A percentile compares a stretch with the other conserved stretches of the same genome.
These are phyloP conservation scores for Tachystola acroxantha DNA, from an alignment of 2,888 invertebrate genomes.

Conservation along the genomic window DNA sequence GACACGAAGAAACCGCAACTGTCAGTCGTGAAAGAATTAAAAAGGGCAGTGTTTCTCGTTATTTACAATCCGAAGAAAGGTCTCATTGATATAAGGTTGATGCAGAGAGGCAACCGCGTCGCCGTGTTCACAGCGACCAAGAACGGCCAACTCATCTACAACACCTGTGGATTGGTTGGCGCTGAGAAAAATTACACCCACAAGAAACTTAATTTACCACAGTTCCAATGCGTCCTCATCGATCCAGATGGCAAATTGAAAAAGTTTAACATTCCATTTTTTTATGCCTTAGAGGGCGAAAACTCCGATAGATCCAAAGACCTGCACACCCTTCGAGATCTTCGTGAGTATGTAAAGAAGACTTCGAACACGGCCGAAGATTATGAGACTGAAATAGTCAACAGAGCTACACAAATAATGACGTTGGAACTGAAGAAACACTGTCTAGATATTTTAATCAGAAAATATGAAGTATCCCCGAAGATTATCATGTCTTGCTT, in stretches of 20 bases:
- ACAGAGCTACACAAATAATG: constrained; percentile 80
- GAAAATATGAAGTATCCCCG: constrained; percentile 80
- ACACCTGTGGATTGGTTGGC: constrained; percentile 89
- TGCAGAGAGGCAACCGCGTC: constrained; percentile 93
- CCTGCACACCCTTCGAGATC: constrained; percentile 88
- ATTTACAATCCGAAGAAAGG: constrained; percentile 96
- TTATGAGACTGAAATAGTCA: constrained; percentile 70
- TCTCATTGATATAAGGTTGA: constrained; percentile 94
- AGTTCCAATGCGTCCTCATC: constrained; percentile 87
- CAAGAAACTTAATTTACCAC: constrained; percentile 78
- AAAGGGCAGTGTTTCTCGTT: constrained; percentile 88
- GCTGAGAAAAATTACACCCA: constrained; percentile 75
- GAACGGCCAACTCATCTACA: constrained; percentile 87
- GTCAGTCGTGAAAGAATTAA: constrained; percentile 63
- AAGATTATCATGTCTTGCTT: constrained; percentile 75
- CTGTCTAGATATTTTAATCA: constrained; percentile 83
- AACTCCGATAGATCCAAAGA: constrained; percentile 93
- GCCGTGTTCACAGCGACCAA: constrained; percentile 94
- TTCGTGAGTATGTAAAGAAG: constrained; percentile 82
- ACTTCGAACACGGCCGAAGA: constrained; percentile 68
- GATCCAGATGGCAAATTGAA: constrained; percentile 91
- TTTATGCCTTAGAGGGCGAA: constrained; percentile 91
- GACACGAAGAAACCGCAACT: constrained; percentile 62
- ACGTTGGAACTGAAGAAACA: constrained; percentile 85
- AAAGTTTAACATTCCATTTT: constrained; percentile 92